phyloP scores from a whole-genome alignment of 1,140 invertebrate genomes.

The Luehdorfia chinensis region DNA sequence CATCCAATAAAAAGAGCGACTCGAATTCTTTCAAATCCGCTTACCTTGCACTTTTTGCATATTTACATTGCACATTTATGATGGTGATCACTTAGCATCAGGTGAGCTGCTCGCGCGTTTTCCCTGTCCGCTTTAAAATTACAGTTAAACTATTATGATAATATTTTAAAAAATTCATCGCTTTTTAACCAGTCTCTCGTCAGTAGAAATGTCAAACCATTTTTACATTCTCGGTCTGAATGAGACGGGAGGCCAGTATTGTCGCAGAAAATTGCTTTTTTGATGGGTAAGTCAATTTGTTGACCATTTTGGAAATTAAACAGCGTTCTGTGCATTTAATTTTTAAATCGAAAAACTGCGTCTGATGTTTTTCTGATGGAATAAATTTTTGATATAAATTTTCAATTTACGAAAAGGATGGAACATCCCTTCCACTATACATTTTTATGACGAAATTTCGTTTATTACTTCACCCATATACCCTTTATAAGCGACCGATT shows the following conservation, averaged over 20 bases:
- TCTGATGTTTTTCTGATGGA: conserved; percentile 14
- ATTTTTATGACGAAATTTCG: not conserved
- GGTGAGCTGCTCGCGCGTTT: too few relatives aligned
- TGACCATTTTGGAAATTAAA: conserved; percentile 16
- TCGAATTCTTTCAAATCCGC: too few relatives aligned
- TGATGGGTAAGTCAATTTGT: conserved; percentile 26
- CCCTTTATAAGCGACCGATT: not conserved
- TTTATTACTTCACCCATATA: not conserved
- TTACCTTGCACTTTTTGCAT: too few relatives aligned
- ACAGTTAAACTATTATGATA: too few relatives aligned
- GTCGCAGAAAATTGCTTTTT: conserved; percentile 33
- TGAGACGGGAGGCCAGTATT: conserved; percentile 23
- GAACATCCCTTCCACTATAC: not conserved
- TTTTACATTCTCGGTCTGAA: too few relatives aligned
- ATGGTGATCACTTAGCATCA: too few relatives aligned
- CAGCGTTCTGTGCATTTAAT: conserved; percentile 17
- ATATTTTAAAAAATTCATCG: too few relatives aligned
- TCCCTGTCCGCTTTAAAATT: too few relatives aligned
- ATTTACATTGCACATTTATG: too few relatives aligned
- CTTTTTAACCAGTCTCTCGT: too few relatives aligned
- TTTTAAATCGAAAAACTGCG: conserved; percentile 29
- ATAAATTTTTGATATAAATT: conserved; percentile 12
- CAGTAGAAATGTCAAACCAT: too few relatives aligned
- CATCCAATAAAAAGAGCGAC: too few relatives aligned
- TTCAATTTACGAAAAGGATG: conserved; percentile 6